Conservation (phyloP, 1,140 invertebrate species). For the Camponotus pennsylvanicus region DNA sequence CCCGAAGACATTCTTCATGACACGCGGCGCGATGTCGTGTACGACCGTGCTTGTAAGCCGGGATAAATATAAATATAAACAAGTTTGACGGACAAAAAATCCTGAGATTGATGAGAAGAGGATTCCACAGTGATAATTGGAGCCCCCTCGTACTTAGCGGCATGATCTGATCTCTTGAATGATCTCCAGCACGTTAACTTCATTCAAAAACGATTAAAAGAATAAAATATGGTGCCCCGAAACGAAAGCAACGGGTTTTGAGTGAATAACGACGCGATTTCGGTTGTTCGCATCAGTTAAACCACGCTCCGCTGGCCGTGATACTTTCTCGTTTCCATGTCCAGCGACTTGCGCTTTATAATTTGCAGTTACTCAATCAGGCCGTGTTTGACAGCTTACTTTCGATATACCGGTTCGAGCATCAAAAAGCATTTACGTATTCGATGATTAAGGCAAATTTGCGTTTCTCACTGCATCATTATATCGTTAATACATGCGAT, state of each 20-base stretch:
- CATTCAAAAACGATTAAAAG: slow-evolving; percentile 67
- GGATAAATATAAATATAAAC: slow-evolving; percentile 82
- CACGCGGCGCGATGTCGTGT: slow-evolving; percentile 64
- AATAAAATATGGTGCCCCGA: slow-evolving; percentile 19
- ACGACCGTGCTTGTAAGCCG: slow-evolving; percentile 67
- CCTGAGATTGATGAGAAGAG: slow-evolving; percentile 78
- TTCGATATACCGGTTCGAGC: background rate
- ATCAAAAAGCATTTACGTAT: slow-evolving; percentile 15
- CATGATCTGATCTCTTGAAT: background rate
- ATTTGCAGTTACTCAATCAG: slow-evolving; percentile 34
- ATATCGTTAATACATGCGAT: background rate
- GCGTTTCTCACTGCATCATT: background rate
- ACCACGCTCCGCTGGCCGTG: no score
- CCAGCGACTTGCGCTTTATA: background rate
- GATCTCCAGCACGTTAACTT: slow-evolving; percentile 11
- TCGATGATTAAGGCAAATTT: slow-evolving; percentile 3
- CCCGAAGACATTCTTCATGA: slow-evolving; percentile 74
- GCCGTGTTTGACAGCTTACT: background rate
- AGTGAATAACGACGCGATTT: slow-evolving; percentile 42
- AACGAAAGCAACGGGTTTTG: slow-evolving; percentile 23
- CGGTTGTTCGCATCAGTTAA: slow-evolving; percentile 13
- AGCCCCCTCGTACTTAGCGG: slow-evolving; percentile 23
- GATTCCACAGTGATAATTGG: slow-evolving; percentile 77
- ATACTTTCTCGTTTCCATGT: slow-evolving; percentile 11
- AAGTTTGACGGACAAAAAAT: slow-evolving; percentile 69